Evolutionary conservation across 2,113 vertebrate species (phyloP), one percentile per base, ranked within the genome.

Genomic region (Pluvialis apricaria): DNA sequence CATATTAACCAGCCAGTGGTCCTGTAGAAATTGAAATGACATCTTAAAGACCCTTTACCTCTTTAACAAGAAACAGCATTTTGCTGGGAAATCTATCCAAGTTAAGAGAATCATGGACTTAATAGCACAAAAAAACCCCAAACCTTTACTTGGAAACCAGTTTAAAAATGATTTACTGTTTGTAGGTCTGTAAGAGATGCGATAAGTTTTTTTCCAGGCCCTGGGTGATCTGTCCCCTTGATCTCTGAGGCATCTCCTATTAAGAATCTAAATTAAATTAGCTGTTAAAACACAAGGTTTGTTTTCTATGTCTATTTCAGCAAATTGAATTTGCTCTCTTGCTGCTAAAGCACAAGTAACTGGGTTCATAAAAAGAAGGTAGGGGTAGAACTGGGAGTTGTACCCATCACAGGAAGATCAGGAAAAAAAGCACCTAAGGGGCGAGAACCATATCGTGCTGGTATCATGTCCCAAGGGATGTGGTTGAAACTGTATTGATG

Each of bases 301-400:
- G 8, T 80, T 96, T 83, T 45, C 45, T 51, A 31, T n/a, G 5
- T 72, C 54, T 92, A 29, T 76, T 76, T 70, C 45, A 36, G 15
- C 45, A 94, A 96, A 93, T 54, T 44, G 34, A 77, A 88, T 94
- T 95, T 90, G 10, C 32, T 88, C 2, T 88, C 57, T 76, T 90
- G 44, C 26, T 75, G 14, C 57, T 84, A 82, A 95, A 90, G 60
- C 29, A 55, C 13, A 64, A 64, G 52, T 90, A 96, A 85, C 20
- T 61, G 66, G 25, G 38, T 93, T 88, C 90, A 45, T 71, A 49
- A 92, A 80, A 73, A 72, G 25, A 87, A 89, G 22, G 34, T 25
- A 64, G 42, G 57, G 32, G 19, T 57, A 49, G 40, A 28, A 40
- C 16, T 65, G 57, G 19, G 36, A 77, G 7, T 58, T 64, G n/a